Conservation (phyloP, 2,888 invertebrate species). For the Hirudinaria manillensis region DNA sequence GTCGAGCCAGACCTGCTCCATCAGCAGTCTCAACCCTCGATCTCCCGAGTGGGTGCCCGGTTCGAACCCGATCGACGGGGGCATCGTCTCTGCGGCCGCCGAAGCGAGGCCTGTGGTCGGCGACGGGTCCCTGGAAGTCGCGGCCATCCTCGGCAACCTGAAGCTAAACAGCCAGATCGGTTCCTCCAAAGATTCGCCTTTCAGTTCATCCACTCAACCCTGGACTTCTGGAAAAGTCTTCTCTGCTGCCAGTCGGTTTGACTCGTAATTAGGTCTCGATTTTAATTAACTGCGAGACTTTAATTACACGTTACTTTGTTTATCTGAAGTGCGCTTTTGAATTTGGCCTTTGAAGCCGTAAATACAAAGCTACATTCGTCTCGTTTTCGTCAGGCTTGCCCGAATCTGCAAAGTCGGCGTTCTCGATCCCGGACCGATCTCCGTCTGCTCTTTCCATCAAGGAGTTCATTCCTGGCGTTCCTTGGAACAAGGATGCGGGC, state of each 20-base stretch:
- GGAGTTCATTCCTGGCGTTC: constrained; percentile 31
- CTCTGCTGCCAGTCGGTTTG: constrained; percentile 3
- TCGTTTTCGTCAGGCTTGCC: not conserved
- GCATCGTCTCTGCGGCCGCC: not conserved
- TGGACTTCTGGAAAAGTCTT: not conserved
- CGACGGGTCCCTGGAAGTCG: not conserved
- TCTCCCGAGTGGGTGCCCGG: constrained; percentile 24
- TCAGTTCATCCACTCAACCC: not conserved
- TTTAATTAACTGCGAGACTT: not conserved
- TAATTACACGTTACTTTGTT: not conserved
- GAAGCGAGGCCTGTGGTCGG: not conserved
- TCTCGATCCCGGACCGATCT: not conserved
- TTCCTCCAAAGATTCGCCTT: not conserved
- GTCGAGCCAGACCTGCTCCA: not conserved
- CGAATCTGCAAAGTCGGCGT: not conserved
- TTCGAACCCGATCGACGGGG: not conserved
- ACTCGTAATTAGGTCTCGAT: not conserved
- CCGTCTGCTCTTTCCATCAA: constrained; percentile 17
- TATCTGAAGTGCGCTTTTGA: not conserved
- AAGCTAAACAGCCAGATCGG: not conserved
- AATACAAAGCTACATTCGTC: not conserved
- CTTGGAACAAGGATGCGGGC: constrained; percentile 20
- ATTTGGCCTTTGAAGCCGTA: not conserved
- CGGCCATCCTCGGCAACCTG: constrained; percentile 5
- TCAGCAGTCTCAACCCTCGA: constrained; percentile 22